phyloP scores from a whole-genome alignment of 53 echinoderm and acorn worm species.

The Zoroaster sp. region DNA sequence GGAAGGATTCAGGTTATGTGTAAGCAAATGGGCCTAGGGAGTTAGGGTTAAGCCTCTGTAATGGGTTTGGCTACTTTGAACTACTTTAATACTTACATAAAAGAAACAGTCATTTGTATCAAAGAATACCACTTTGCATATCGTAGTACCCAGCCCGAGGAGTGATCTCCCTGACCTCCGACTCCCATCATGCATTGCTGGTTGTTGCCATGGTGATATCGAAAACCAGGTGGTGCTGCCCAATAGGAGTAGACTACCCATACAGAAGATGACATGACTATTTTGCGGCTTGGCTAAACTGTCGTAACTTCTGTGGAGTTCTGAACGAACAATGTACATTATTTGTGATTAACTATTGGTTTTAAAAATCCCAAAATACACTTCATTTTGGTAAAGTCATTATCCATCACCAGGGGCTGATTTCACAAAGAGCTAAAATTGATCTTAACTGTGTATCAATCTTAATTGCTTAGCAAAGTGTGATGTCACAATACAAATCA shows the following conservation, averaged over 20 bases:
- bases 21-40: too few species aligned
- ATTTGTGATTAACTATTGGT: background rate
- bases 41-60: too few species aligned
- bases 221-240: constrained; percentile 43
- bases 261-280: constrained; percentile 74
- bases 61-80: too few species aligned
- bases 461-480: too few species aligned
- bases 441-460: too few species aligned
- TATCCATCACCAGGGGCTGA: too few species aligned
- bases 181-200: constrained; percentile 8
- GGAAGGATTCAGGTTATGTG: too few species aligned
- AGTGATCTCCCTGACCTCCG: constrained; percentile 32
- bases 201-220: constrained; percentile 70
- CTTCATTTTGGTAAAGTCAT: background rate
- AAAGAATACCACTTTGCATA: constrained; percentile 38
- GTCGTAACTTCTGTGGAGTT: constrained; percentile 20
- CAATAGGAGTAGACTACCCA: constrained; percentile 46
- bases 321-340: background rate
- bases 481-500: too few species aligned
- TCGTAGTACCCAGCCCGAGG: background rate
- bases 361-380: background rate
- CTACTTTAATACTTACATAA: constrained; percentile 58
- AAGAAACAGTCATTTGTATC: constrained; percentile 63
- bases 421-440: too few species aligned
- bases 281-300: constrained; percentile 23